phyloP scores from a whole-genome alignment of 2,888 invertebrate species.

The Charanyca ferruginea region DNA sequence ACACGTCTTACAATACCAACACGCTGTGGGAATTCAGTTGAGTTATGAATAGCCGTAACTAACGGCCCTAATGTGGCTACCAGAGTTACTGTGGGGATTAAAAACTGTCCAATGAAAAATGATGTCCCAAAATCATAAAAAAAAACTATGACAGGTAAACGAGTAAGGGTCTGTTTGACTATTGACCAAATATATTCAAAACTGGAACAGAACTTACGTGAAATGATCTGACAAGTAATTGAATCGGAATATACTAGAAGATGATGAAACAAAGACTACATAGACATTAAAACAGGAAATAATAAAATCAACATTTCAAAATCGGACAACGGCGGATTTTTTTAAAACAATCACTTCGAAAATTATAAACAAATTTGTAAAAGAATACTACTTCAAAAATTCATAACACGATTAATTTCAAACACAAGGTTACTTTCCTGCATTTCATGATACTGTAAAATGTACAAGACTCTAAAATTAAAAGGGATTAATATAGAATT shows the following conservation, averaged over 20 bases:
- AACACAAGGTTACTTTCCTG: conserved; percentile 34
- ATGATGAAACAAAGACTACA: too few species aligned
- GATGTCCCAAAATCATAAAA: not conserved
- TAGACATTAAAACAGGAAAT: not conserved
- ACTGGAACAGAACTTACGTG: too few species aligned
- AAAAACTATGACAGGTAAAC: not conserved
- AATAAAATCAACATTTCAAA: not conserved
- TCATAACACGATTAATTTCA: conserved; percentile 4
- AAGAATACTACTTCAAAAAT: not conserved
- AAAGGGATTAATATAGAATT: conserved; percentile 27
- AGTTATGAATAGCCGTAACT: conserved; percentile 38
- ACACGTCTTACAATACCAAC: conserved; percentile 57
- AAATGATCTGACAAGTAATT: too few species aligned
- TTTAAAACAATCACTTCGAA: not conserved
- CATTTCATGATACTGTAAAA: conserved; percentile 32
- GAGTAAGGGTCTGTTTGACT: too few species aligned
- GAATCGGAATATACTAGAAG: too few species aligned
- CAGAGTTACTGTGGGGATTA: conserved; percentile 13
- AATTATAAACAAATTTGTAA: conserved; percentile 5
- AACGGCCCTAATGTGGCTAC: conserved; percentile 5
- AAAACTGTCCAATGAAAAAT: conserved; percentile 1
- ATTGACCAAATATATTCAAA: too few species aligned
- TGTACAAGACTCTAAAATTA: conserved; percentile 20
- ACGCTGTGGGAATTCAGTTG: conserved; percentile 34
- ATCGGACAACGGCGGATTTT: not conserved